Evolutionary conservation across 2,113 vertebrate genomes (phyloP), one percentile per base, ranked within the genome.

Genomic region (Atlantisia rogersi): DNA sequence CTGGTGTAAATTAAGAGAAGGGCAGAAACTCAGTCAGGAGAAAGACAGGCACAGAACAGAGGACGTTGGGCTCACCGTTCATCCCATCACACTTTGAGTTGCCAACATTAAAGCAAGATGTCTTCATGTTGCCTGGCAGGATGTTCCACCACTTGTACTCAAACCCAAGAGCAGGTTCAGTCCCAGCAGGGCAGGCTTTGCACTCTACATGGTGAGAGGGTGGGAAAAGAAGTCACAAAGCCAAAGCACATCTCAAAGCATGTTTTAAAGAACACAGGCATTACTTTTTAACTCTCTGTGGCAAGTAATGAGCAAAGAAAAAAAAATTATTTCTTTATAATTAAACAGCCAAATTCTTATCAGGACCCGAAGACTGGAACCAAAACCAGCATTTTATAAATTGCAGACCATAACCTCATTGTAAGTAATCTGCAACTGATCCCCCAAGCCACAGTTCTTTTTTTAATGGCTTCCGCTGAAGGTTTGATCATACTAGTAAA

Each of bases 111-210:
- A 99, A 99, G 95, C 99, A 99, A 76, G 99, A 99, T 0, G 99
- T 99, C 98, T 99, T 99, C 99, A 99, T 99, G 96, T 99, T 99
- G 73, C 95, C 80, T 31, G 99, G 99, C 68, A 99, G 98, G 59
- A 99, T 95, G 70, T 99, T 99, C 99, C 99, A 99, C 99, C 99
- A 99, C 96, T 99, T 99, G 92, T 99, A 99, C 90, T 99, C 99
- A 89, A 99, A 99, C 7, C 98, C 99, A 53, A 99, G 97, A 5
- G 96, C 97, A 39, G 99, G 99, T 86, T 99, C 99, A 0, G 99
- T 99, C 69, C 99, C 99, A 40, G 99, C 99, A 37, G 99, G 99
- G 76, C 99, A 99, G 10, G 93, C 90, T 94, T 98, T 96, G 95
- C 99, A 99, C 5, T 98, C 99, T 99, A 26, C 20, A 69, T 62